Conservation (phyloP, 2,113 vertebrate genomes). For the Eulemur rufifrons region DNA sequence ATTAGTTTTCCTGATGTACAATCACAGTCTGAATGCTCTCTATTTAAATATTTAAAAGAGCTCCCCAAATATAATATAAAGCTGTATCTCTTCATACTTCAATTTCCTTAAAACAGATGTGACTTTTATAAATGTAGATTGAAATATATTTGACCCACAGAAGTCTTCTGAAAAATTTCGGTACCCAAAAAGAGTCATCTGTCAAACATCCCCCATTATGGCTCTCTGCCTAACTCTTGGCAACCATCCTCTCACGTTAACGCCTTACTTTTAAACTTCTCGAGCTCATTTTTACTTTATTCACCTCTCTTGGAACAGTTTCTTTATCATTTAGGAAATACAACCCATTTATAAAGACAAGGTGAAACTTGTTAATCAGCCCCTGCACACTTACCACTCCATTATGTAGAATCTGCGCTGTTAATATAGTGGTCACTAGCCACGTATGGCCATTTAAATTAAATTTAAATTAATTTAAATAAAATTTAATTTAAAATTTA, state of each 20-base stretch:
- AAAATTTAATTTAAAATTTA: background rate
- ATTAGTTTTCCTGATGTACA: background rate
- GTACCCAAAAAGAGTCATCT: background rate
- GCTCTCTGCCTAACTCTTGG: background rate
- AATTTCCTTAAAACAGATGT: background rate
- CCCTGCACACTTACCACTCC: background rate
- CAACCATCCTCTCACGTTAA: background rate
- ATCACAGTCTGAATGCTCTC: background rate
- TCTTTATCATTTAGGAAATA: background rate
- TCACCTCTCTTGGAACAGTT: background rate
- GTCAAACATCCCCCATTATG: background rate
- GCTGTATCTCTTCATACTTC: background rate
- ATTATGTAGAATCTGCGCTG: background rate
- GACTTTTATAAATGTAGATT: background rate
- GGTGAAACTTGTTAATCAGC: background rate
- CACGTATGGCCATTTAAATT: background rate
- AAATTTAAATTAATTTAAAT: background rate
- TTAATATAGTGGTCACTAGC: background rate
- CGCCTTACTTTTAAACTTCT: background rate
- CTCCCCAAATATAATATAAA: background rate
- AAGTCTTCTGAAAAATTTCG: background rate
- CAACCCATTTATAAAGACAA: background rate
- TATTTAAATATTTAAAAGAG: constrained; percentile 45
- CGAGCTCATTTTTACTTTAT: background rate
- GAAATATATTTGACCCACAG: background rate